Conservation (phyloP, 2,888 invertebrate species). For the Cistogaster globosa region DNA sequence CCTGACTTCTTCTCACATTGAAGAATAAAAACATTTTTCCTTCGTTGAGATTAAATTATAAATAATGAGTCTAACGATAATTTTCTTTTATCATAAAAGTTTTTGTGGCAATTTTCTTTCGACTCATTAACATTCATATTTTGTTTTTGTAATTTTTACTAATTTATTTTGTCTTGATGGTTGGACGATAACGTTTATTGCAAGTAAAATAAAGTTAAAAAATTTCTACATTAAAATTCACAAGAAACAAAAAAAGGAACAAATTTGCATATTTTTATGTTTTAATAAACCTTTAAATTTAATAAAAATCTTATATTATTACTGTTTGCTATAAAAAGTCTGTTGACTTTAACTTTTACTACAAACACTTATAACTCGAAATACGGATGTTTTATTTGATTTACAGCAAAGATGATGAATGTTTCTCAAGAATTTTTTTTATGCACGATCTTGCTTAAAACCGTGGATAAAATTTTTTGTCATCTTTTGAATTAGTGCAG, state of each 20-base stretch:
- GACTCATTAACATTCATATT: conserved; percentile 18
- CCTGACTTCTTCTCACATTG: background rate
- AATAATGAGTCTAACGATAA: conserved; percentile 18
- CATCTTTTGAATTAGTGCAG: no score
- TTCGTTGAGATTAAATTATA: background rate
- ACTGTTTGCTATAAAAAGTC: background rate
- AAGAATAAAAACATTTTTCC: background rate
- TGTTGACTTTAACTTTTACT: background rate
- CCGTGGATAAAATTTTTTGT: no score
- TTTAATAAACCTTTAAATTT: conserved; percentile 33
- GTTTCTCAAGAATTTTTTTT: no score
- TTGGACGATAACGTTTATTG: background rate
- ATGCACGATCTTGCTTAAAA: no score
- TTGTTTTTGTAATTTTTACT: conserved; percentile 26
- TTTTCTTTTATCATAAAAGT: conserved; percentile 14
- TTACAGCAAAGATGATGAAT: no score
- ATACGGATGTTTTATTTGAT: background rate
- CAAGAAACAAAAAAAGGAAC: background rate
- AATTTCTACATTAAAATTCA: background rate
- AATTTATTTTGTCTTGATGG: conserved; percentile 5
- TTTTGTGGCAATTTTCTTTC: conserved; percentile 22
- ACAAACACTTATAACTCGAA: background rate
- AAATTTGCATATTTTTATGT: background rate
- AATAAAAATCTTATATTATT: background rate
- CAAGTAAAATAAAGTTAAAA: background rate